Evolutionary conservation across 2,888 invertebrate species (phyloP), one percentile per base, ranked within the genome.

Genomic region (Caenorhabditis macrosperma): DNA sequence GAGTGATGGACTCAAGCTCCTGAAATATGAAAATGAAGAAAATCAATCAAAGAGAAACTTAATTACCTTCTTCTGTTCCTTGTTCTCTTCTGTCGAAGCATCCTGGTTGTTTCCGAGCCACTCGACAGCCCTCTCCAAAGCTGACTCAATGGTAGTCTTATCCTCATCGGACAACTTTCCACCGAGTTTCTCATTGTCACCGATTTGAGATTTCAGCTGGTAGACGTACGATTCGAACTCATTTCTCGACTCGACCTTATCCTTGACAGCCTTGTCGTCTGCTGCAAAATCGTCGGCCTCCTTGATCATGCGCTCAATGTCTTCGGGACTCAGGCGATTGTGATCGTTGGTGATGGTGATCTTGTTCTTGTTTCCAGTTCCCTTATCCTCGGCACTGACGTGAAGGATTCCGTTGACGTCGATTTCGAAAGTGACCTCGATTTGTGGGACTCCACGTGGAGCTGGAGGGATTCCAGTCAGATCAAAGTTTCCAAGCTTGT

Each of bases 231-330:
- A 95, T 92, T 99, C 98, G 66, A 99, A 93, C 91, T 98, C 97
- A 91, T 98, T 98, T 85, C 96, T 94, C 1, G 97, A 94, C 91
- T 98, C 98, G 1, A 85, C 83, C 69, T 75, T 77, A 60, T 83
- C 82, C 60, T 81, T 83, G 83, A 96, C 92, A 92, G 95, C 96
- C 93, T 97, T 96, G 92, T 99, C 99, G 86, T 99, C 98, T 90
- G 98, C 98, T n/a, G 97, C 96, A 92, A 97, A 99, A 92, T 95
- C 96, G 92, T 99, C 99, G 0, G 98, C 97, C 91, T 99, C 98
- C 82, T 95, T 95, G 92, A 99, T 97, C 98, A 99, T 99, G 81
- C 96, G 93, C 91, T 99, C 97, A 87, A 99, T 99, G 89, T 99
- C 98, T 87, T 99, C 98, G 2, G 97, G 97, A 12, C 96, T 96